phyloP scores from a whole-genome alignment of 2,888 invertebrate species.

The Helleia helle region DNA sequence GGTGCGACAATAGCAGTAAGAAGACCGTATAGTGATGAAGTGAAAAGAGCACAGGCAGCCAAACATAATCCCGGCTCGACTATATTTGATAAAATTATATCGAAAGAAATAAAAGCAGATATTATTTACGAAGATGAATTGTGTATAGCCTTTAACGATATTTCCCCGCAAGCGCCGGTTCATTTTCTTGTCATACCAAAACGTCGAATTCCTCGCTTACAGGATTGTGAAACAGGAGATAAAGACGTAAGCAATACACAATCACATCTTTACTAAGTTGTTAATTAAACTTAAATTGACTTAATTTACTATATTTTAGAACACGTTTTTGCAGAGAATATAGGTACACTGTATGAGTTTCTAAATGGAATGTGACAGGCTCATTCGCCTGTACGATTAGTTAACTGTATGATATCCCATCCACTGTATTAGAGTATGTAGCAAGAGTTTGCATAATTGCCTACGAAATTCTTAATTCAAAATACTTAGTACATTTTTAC shows the following conservation, averaged over 20 bases:
- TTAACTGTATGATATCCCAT: too few relatives aligned
- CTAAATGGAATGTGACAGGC: too few relatives aligned
- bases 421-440: too few relatives aligned
- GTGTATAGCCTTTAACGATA: conserved; percentile 87
- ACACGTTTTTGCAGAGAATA: too few relatives aligned
- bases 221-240: conserved; percentile 75
- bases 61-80: conserved; percentile 65
- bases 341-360: too few relatives aligned
- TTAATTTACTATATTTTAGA: too few relatives aligned
- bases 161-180: conserved; percentile 85
- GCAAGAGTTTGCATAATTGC: too few relatives aligned
- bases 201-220: conserved; percentile 77
- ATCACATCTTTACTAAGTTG: too few relatives aligned
- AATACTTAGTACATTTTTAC: too few relatives aligned
- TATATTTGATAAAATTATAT: conserved; percentile 84
- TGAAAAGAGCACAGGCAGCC: conserved; percentile 49
- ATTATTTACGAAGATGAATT: conserved; percentile 87
- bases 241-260: conserved; percentile 57
- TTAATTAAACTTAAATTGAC: too few relatives aligned
- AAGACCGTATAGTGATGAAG: conserved; percentile 59
- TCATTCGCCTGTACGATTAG: too few relatives aligned
- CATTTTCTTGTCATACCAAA: conserved; percentile 91
- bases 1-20: conserved; percentile 52
- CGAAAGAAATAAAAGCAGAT: conserved; percentile 85
- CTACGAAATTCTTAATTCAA: too few relatives aligned